phyloP scores from a whole-genome alignment of 2,888 invertebrate species.

The Anagyrus pseudococci region DNA sequence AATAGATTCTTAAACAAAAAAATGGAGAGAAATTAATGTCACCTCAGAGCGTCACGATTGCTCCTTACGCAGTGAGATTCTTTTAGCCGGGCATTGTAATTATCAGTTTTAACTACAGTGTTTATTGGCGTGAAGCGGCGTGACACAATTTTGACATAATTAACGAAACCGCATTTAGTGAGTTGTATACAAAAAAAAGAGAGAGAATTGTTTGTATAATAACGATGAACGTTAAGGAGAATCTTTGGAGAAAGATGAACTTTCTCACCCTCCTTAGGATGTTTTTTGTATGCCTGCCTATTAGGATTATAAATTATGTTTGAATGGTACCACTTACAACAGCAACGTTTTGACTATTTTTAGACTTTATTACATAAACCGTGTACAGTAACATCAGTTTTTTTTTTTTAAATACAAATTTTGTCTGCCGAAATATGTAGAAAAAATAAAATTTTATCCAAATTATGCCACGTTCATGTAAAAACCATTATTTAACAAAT shows the following conservation, averaged over 20 bases:
- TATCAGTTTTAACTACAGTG: conserved; percentile 35
- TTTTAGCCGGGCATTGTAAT: conserved; percentile 15
- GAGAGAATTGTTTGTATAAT: conserved; percentile 18
- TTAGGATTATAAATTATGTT: too few relatives aligned
- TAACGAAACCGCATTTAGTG: conserved; percentile 26
- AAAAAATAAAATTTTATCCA: too few relatives aligned
- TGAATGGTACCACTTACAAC: too few relatives aligned
- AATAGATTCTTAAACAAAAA: too few relatives aligned
- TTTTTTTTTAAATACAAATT: too few relatives aligned
- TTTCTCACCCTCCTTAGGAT: conserved; percentile 25
- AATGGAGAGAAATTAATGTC: conserved; percentile 20
- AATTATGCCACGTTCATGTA: too few relatives aligned
- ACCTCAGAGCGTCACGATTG: conserved; percentile 16
- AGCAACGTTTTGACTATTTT: too few relatives aligned
- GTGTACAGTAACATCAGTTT: too few relatives aligned
- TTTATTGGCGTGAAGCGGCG: conserved; percentile 27
- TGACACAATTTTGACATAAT: conserved; percentile 33
- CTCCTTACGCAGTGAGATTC: conserved; percentile 14
- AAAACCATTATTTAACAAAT: too few relatives aligned
- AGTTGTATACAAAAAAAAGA: conserved; percentile 14
- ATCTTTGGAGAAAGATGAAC: conserved; percentile 18
- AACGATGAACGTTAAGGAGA: background rate
- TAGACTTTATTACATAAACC: too few relatives aligned
- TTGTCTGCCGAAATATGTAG: too few relatives aligned
- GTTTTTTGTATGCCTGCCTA: too few relatives aligned